phyloP scores from a whole-genome alignment of 1,140 invertebrate genomes.

The Drosophila grimshawi region DNA sequence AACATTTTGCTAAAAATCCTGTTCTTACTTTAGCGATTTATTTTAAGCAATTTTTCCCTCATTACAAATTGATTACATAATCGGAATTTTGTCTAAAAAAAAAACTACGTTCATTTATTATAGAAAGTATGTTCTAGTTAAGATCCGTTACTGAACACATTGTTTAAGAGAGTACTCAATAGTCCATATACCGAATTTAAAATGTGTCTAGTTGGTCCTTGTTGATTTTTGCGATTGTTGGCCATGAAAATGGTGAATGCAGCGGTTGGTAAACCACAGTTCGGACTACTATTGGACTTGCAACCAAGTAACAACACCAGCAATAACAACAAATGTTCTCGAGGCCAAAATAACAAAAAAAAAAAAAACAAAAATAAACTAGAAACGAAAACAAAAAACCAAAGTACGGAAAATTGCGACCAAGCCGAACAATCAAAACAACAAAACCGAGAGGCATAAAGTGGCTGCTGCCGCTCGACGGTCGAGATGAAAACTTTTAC shows the following conservation, averaged over 20 bases:
- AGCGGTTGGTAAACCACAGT: slow-evolving; percentile 45
- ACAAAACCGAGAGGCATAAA: slow-evolving; percentile 55
- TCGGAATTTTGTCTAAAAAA: too few species aligned
- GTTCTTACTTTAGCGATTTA: too few species aligned
- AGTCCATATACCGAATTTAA: neutral
- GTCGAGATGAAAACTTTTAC: slow-evolving; percentile 73
- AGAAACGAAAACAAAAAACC: slow-evolving; percentile 13
- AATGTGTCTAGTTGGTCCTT: slow-evolving; percentile 1
- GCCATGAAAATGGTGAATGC: slow-evolving; percentile 61
- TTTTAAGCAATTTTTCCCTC: too few species aligned
- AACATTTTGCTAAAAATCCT: neutral
- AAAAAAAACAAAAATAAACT: neutral
- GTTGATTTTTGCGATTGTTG: slow-evolving; percentile 53
- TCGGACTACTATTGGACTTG: slow-evolving; percentile 50
- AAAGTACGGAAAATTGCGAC: slow-evolving; percentile 23
- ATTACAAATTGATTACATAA: too few species aligned
- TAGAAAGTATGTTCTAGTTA: neutral
- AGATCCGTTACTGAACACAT: too few species aligned
- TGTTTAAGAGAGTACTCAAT: neutral
- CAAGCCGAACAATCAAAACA: slow-evolving; percentile 64
- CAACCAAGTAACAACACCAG: slow-evolving; percentile 32
- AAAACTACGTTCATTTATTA: too few species aligned
- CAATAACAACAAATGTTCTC: slow-evolving; percentile 6
- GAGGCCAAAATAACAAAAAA: neutral
- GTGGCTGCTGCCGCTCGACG: slow-evolving; percentile 34